Evolutionary conservation across 2,797 vertebrate genomes (phyloP), one percentile per base, ranked within the genome.

Genomic region (Carduelis carduelis): DNA sequence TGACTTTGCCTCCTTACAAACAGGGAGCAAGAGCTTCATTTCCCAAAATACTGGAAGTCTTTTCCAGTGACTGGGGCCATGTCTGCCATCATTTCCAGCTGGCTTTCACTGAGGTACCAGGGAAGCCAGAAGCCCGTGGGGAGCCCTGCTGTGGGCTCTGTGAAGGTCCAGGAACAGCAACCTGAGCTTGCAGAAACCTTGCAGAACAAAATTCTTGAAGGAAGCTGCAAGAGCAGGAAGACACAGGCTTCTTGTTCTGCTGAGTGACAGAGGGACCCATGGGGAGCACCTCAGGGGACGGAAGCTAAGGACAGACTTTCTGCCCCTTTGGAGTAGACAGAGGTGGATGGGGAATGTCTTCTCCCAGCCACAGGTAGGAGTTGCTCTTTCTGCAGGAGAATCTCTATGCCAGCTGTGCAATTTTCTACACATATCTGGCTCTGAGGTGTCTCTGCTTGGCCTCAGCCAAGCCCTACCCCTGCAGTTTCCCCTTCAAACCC

Each of bases 141-240:
- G 22, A 4, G 5, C 18, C 27, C n/a, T 14, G 21, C 22, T 81
- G n/a, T 3, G 20, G 53, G n/a, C 27, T 82, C 27, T 0, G 0
- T 56, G 34, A 44, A 64, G 79, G n/a, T 22, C 63, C 44, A 61
- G 87, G 23, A 30, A 8, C 27, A n/a, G 5, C 41, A 37, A n/a
- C 23, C 19, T 49, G 50, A 56, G 14, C 55, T 21, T 47, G n/a
- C 39, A 32, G 56, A 34, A 72, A 85, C 39, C 5, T 49, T 44
- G 19, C 6, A 72, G 55, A 59, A 30, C 39, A 79, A 49, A 72
- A 27, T 28, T 17, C 9, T 56, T 68, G 59, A n/a, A 46, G 69
- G 35, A 24, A 93, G 35, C 20, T 69, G 16, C 14, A 5, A 14
- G 47, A 55, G 41, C 78, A 81, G 39, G 11, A 75, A 49, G 66